These are phyloP conservation scores for Drosophila rellima DNA, from an alignment of 2,888 invertebrate species.

Conservation along the genomic window DNA sequence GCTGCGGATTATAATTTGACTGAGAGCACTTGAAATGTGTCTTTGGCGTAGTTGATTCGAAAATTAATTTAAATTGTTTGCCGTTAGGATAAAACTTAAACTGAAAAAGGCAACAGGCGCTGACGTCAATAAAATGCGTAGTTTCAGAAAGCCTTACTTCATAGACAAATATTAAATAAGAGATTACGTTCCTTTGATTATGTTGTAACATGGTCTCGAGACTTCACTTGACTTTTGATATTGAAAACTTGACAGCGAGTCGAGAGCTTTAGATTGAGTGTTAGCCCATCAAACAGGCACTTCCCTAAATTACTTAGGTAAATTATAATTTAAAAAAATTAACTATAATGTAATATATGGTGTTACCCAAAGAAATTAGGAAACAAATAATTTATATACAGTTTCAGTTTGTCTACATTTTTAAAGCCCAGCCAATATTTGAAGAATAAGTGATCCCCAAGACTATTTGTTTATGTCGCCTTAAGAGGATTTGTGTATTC, in stretches of 20 bases:
- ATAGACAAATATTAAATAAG: conserved; percentile 24
- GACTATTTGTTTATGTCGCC: neutral
- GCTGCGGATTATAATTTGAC: conserved; percentile 44
- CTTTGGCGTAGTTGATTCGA: conserved; percentile 63
- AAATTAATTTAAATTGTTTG: conserved; percentile 76
- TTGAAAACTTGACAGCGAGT: conserved; percentile 17
- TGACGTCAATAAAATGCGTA: conserved; percentile 71
- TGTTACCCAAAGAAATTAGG: no score
- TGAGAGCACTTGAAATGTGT: conserved; percentile 39
- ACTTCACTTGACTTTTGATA: conserved; percentile 27
- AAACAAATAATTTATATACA: no score
- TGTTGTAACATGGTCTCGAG: conserved; percentile 12
- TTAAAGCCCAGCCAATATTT: neutral
- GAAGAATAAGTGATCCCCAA: neutral
- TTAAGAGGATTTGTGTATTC: conserved; percentile 8
- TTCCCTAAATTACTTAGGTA: neutral
- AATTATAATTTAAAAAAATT: neutral
- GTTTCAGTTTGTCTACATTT: neutral
- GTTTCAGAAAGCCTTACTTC: conserved; percentile 41
- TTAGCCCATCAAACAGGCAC: neutral
- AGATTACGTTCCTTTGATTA: conserved; percentile 50
- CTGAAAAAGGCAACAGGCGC: conserved; percentile 33
- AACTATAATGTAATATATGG: no score
- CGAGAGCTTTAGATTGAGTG: neutral
- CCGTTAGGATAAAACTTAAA: conserved; percentile 35